Base-by-base conservation (phyloP, 2,888 invertebrate species). In the Microplitis manilae region DNA sequence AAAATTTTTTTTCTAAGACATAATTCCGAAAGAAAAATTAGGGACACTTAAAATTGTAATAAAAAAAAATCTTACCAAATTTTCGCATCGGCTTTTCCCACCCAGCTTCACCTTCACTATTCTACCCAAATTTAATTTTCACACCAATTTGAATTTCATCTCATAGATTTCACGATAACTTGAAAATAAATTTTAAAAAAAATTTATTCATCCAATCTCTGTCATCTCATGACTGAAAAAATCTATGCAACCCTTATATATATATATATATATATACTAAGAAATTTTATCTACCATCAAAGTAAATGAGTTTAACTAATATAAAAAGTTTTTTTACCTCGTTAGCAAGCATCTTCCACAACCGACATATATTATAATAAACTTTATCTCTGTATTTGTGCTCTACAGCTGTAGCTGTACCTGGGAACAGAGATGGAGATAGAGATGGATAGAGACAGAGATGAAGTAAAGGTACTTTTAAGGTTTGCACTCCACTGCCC, bases 251-350 rank as follows among this genome's bases (percentile, higher is more conserved):
- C 50, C 50, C 50, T 5, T 50, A 50, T 50, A 50, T 50, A 50
- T 8, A 50, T 8, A 9, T 1, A 17, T 17, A 50, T 9, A 50
- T 9, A 50, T 13, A 50, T 13, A 50, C 9, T 50, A 50, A 50
- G 6, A 50, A 50, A 50, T 8, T 50, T 50, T 50, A 50, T 50
- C 50, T 50, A 13, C 50, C 50, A 9, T 50, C 50, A 50, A 50
- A 13, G 50, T 50, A 50, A 50, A 50, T 50, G 50, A 50, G 50
- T 50, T 50, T 50, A 50, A 50, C 50, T 50, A 50, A 50, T 50
- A 50, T 50, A 50, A 50, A 50, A 50, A 50, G 50, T 50, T 50
- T 50, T 50, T 50, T 50, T 50, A 50, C 50, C 50, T 50, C 50
- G 50, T 50, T 50, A 50, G 9, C 13, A 13, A 50, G 9, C 50